These are phyloP conservation scores for Chelonus formosanus DNA, from an alignment of 2,888 invertebrate genomes.

Conservation along the genomic window DNA sequence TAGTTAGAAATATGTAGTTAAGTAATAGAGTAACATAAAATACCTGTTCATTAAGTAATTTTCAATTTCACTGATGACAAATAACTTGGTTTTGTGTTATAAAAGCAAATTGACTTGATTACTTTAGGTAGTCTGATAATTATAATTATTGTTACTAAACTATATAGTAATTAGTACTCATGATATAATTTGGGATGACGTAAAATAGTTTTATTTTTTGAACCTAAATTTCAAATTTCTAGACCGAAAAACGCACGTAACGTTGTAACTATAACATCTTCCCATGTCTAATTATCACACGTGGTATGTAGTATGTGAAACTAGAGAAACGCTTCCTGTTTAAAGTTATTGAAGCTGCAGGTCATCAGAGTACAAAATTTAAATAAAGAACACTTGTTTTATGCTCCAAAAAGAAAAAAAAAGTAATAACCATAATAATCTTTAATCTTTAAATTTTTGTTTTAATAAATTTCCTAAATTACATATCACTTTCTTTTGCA, in stretches of 20 bases:
- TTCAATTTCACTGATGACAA: no score
- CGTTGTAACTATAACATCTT: constrained; percentile 44
- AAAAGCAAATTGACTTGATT: no score
- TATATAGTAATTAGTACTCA: background rate
- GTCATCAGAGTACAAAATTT: constrained; percentile 1
- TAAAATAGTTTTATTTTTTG: background rate
- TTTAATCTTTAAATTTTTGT: no score
- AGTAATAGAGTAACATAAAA: no score
- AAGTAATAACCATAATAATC: background rate
- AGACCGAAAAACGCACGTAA: constrained; percentile 1
- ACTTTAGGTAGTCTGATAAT: no score
- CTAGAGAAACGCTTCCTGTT: constrained; percentile 62
- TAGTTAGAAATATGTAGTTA: no score
- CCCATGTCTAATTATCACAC: constrained; percentile 60
- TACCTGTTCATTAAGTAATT: no score
- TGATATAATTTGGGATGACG: background rate
- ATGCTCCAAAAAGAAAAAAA: background rate
- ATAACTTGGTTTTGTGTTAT: no score
- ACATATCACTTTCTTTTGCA: no score
- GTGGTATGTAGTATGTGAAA: constrained; percentile 54
- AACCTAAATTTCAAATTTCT: constrained; percentile 1
- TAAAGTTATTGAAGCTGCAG: constrained; percentile 37
- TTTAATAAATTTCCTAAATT: no score
- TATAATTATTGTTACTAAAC: background rate
- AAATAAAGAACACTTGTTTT: background rate